phyloP scores from a whole-genome alignment of 2,113 vertebrate species.

The Chaenogobius annularis region DNA sequence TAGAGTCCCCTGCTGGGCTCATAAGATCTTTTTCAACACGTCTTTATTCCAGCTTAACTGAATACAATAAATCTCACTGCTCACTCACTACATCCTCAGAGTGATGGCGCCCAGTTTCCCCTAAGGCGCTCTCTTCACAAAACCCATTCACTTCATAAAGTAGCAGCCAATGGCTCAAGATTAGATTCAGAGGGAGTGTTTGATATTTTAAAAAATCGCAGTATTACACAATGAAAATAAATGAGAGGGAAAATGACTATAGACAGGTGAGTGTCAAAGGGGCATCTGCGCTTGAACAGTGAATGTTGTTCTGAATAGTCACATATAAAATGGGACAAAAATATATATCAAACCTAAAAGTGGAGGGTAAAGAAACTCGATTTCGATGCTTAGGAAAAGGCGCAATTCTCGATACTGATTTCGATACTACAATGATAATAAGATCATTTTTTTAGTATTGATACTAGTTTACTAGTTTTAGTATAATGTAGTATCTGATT shows the following conservation, averaged over 20 bases:
- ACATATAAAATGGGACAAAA: too few species aligned
- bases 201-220: constrained; percentile 53
- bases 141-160: constrained; percentile 60
- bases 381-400: too few species aligned
- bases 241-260: constrained; percentile 29
- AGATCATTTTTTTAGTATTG: too few species aligned
- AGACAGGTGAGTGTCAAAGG: constrained; percentile 15
- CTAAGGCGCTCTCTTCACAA: constrained; percentile 55
- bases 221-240: constrained; percentile 51
- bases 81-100: constrained; percentile 40
- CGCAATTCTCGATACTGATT: too few species aligned
- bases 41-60: constrained; percentile 38
- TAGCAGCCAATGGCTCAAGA: constrained; percentile 47
- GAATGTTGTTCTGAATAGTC: constrained; percentile 14
- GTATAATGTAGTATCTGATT: too few species aligned
- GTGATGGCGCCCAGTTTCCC: constrained; percentile 40
- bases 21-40: constrained; percentile 53
- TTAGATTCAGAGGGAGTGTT: constrained; percentile 45
- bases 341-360: too few species aligned
- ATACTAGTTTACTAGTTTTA: too few species aligned
- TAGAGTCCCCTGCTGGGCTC: constrained; percentile 15
- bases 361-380: too few species aligned
- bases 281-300: constrained; percentile 15
- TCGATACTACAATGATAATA: too few species aligned
- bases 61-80: constrained; percentile 42